These are phyloP conservation scores for Isichthys henryi DNA, from an alignment of 2,113 vertebrate species.

Conservation along the genomic window DNA sequence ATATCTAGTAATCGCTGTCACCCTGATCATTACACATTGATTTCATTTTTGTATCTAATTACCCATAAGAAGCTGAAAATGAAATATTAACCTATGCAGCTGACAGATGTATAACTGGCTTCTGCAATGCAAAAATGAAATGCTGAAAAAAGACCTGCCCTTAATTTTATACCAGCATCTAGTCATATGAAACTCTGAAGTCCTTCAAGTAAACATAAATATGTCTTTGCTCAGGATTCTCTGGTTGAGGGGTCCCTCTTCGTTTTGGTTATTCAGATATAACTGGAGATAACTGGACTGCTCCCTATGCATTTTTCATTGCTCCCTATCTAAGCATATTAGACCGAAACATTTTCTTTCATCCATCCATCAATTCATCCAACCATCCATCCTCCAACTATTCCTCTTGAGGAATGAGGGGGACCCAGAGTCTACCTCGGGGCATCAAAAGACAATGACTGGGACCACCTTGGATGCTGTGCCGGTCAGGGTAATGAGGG, in stretches of 20 bases:
- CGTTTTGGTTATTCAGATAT: background rate
- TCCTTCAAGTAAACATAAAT: background rate
- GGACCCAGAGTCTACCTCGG: background rate
- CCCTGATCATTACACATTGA: slow-evolving; percentile 21
- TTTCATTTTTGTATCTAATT: slow-evolving; percentile 24
- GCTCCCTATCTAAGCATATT: background rate
- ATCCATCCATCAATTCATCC: background rate
- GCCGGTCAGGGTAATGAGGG: background rate
- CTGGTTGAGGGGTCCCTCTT: background rate
- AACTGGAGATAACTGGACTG: background rate
- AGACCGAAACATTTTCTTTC: background rate
- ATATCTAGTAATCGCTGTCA: slow-evolving; percentile 21
- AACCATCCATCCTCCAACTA: background rate
- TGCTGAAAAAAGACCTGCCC: background rate
- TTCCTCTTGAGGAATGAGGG: background rate
- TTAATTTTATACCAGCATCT: slow-evolving; percentile 4
- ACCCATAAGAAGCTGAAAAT: slow-evolving; percentile 23
- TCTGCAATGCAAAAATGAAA: background rate
- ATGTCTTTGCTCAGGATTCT: background rate
- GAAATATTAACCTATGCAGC: slow-evolving; percentile 15
- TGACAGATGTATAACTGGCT: slow-evolving; percentile 15
- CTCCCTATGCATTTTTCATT: background rate
- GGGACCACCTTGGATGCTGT: background rate
- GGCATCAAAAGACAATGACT: background rate
- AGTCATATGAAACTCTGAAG: background rate